These are phyloP conservation scores for Lepidotrigona ventralis DNA, from an alignment of 1,140 invertebrate genomes.

Conservation along the genomic window DNA sequence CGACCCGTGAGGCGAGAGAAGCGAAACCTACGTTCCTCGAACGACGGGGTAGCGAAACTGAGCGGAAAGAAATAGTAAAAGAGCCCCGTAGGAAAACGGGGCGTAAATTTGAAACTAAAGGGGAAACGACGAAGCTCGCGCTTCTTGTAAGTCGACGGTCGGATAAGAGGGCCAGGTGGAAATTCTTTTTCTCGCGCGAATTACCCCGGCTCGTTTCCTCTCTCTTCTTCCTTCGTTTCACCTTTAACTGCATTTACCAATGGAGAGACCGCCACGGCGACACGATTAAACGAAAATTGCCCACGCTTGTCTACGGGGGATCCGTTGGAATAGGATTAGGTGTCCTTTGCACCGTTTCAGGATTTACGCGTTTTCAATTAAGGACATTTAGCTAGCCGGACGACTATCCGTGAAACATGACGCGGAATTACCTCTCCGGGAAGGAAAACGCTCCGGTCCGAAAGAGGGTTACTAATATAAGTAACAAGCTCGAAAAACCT, in stretches of 20 bases:
- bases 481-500: not conserved
- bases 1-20: not conserved
- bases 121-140: not conserved
- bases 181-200: constrained; percentile 62
- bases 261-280: not conserved
- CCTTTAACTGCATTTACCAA: constrained; percentile 1
- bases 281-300: constrained; percentile 43
- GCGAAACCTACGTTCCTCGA: no score
- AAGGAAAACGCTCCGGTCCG: not conserved
- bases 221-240: constrained; percentile 1
- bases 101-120: constrained; percentile 31
- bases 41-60: not conserved
- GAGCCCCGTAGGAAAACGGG: not conserved
- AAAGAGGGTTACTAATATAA: constrained; percentile 9
- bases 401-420: constrained; percentile 31
- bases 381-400: constrained; percentile 27
- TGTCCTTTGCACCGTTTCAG: constrained; percentile 11
- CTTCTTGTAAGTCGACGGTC: constrained; percentile 62
- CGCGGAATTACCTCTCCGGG: constrained; percentile 26
- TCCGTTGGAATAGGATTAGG: constrained; percentile 33
- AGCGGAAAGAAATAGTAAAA: not conserved
- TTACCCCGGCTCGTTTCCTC: constrained; percentile 15
- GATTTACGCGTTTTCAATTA: constrained; percentile 54
- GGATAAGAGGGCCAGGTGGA: constrained; percentile 40
- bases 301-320: constrained; percentile 43